Base-by-base conservation (phyloP, 2,888 invertebrate genomes). In the Galeruca laticollis region DNA sequence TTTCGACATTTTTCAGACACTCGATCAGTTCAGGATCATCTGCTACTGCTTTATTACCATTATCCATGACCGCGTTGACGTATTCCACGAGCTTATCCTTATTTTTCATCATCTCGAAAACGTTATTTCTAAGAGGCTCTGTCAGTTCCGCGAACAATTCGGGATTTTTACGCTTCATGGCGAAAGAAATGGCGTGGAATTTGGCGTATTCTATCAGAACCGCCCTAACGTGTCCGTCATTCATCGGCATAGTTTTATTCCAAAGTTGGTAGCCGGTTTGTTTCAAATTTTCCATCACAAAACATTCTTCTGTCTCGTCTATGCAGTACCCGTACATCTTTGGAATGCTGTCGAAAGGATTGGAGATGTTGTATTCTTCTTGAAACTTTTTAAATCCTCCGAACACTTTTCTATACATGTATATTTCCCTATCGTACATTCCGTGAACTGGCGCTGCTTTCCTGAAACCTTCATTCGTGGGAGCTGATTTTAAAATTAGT, bases 101-200 rank as follows among this genome's bases (percentile, higher is more conserved):
- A n/a, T n/a, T n/a, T n/a, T n/a, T n/a, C n/a, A n/a, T n/a, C n/a
- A n/a, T n/a, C n/a, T n/a, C n/a, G n/a, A n/a, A n/a, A n/a, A n/a
- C n/a, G 66, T 67, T 47, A 31, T 67, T 33, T 9, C 10, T 13
- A 18, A 71, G 20, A 3, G 61, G 31, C 51, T 57, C 15, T 2
- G 26, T 52, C 4, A 78, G 35, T 0, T 74, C 33, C 1, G 74
- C 64, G 65, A 78, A 82, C 26, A 69, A 52, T 62, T 80, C 74
- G 1, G 78, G 77, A 21, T 79, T 62, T 54, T 79, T 75, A 40
- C 81, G 70, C 18, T 74, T 78, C 51, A 83, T 65, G 0, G 80
- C 82, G 11, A 79, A 78, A 4, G 81, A 81, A 2, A 81, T 64
- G 0, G 82, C 79, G 68, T 84, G 84, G 18, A 81, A 79, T 61